These are phyloP conservation scores for Drosophila insularis DNA, from an alignment of 1,140 invertebrate genomes.

Conservation along the genomic window DNA sequence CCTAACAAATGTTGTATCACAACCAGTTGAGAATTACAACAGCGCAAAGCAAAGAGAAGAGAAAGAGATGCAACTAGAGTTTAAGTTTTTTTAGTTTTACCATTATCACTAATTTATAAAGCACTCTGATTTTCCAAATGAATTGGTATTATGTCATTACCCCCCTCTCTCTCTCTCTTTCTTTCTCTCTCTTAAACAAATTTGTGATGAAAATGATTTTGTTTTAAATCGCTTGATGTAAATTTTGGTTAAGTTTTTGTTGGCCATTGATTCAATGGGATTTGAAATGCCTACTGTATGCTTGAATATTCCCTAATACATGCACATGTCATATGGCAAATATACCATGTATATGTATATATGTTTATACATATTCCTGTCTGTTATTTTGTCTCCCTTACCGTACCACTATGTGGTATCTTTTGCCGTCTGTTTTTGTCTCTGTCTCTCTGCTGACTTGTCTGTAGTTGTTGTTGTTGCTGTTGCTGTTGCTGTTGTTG, in stretches of 20 bases:
- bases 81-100: no score
- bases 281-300: constrained; percentile 3
- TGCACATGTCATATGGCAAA: no score
- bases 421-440: constrained; percentile 15
- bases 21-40: no score
- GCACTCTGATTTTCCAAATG: no score
- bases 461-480: constrained; percentile 21
- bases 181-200: no score
- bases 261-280: constrained; percentile 1
- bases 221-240: not conserved
- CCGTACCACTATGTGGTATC: not conserved
- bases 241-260: not conserved
- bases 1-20: no score
- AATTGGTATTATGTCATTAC: no score
- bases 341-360: no score
- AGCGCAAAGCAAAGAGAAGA: no score
- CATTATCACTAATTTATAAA: no score
- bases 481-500: constrained; percentile 29
- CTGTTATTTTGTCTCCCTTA: not conserved
- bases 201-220: constrained; percentile 1
- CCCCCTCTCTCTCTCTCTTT: no score
- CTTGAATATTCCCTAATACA: not conserved
- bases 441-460: constrained; percentile 18
- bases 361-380: not conserved
- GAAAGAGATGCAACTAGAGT: no score